phyloP scores from a whole-genome alignment of 1,140 invertebrate species.

The Uloborus diversus region DNA sequence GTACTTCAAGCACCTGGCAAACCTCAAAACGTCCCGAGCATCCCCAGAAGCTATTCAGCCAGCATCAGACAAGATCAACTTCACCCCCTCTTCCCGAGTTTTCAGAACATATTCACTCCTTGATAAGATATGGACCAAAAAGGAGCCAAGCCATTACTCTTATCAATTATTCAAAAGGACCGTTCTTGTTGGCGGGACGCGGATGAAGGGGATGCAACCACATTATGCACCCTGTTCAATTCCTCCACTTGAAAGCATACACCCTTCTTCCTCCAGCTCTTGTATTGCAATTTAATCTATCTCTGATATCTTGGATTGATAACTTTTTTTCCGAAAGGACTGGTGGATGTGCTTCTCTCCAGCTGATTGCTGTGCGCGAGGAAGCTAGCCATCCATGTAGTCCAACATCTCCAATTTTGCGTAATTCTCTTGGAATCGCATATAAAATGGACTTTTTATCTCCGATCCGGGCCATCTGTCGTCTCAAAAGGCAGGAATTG shows the following conservation, averaged over 20 bases:
- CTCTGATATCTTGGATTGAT: not conserved
- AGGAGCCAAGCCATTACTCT: slow-evolving; percentile 9
- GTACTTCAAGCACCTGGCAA: slow-evolving; percentile 19
- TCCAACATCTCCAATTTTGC: too few species aligned
- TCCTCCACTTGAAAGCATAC: not conserved
- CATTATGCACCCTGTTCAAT: slow-evolving; percentile 14
- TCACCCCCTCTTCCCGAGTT: not conserved
- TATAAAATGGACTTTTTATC: too few species aligned
- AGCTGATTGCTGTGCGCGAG: too few species aligned
- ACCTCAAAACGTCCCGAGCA: not conserved
- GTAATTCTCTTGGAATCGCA: too few species aligned
- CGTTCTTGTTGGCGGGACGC: not conserved
- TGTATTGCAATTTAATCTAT: not conserved
- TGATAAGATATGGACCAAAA: slow-evolving; percentile 31
- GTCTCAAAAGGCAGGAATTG: not conserved
- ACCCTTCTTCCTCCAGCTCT: not conserved
- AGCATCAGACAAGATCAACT: not conserved
- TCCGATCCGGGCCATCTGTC: too few species aligned
- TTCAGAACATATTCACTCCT: not conserved
- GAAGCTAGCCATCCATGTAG: too few species aligned
- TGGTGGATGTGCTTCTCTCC: too few species aligned
- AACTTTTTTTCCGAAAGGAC: too few species aligned
- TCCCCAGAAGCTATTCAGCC: not conserved
- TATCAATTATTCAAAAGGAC: slow-evolving; percentile 46
- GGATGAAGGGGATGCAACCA: not conserved